phyloP scores from a whole-genome alignment of 2,797 vertebrate species.

The Podarcis lilfordi region DNA sequence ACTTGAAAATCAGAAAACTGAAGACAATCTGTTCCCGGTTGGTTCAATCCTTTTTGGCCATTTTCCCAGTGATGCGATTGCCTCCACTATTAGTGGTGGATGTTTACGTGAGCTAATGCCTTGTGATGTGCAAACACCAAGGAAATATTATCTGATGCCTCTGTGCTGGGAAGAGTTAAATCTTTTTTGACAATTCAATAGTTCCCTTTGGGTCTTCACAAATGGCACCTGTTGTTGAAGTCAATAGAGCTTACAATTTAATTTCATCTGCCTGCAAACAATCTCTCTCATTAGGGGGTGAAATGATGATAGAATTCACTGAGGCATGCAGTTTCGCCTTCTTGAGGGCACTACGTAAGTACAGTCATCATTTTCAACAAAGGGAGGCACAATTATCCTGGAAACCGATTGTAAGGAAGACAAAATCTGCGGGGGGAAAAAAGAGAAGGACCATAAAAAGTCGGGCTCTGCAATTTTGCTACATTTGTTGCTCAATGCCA shows the following conservation, averaged over 20 bases:
- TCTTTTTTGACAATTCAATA: conserved; percentile 75
- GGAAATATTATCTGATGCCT: conserved; percentile 55
- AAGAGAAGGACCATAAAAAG: conserved; percentile 43
- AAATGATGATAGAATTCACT: conserved; percentile 88
- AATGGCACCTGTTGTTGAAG: conserved; percentile 93
- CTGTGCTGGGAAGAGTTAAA: conserved; percentile 74
- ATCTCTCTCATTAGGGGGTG: conserved; percentile 90
- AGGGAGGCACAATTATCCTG: conserved; percentile 81
- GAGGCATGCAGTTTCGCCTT: conserved; percentile 85
- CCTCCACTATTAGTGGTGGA: conserved; percentile 19
- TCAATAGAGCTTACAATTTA: conserved; percentile 93
- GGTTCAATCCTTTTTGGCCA: conserved; percentile 38
- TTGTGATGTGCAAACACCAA: conserved; percentile 41
- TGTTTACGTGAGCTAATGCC: conserved; percentile 16
- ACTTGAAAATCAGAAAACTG: conserved; percentile 30
- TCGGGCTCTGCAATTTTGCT: conserved; percentile 47
- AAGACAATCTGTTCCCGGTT: conserved; percentile 47
- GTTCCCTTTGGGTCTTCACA: conserved; percentile 77
- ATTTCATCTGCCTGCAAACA: conserved; percentile 96
- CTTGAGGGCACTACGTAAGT: conserved; percentile 81
- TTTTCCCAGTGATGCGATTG: conserved; percentile 38
- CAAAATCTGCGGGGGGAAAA: conserved; percentile 49
- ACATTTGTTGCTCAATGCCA: conserved; percentile 62
- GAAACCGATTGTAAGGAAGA: conserved; percentile 78
- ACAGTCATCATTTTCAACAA: conserved; percentile 80